Evolutionary conservation across 1,140 invertebrate species (phyloP), one percentile per base, ranked within the genome.

Genomic region (Heliconius nattereri): DNA sequence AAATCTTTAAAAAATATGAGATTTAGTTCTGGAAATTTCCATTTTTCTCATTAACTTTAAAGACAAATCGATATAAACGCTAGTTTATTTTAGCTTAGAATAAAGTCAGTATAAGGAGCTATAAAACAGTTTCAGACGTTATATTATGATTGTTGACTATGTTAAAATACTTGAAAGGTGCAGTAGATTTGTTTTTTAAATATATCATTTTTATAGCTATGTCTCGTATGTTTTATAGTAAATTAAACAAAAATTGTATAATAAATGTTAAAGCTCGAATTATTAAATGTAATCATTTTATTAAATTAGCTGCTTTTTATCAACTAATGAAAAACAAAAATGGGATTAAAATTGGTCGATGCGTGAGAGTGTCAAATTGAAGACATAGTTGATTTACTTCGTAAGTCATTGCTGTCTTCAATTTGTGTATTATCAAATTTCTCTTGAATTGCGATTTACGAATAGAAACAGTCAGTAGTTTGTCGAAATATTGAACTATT

Each of bases 41-140:
- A 66, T 66, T 66, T 26, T 66, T 66, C 60, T 66, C 23, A 26
- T 66, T 66, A 29, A 66, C 26, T 66, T 66, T 29, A n/a, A 29
- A 66, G 26, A 66, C 26, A 29, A 66, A 66, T 23, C 60, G n/a
- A 8, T 66, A 3, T 26, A 29, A 66, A 26, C 9, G 23, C 26
- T 66, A 29, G 23, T 66, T 66, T 66, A 26, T 66, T 66, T 66
- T 26, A 66, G 60, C 60, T 66, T 26, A 66, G 13, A 66, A 16
- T 26, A 66, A 66, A 66, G 13, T 57, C 54, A 29, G 57, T 13
- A n/a, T 29, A 66, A 26, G 26, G 11, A 66, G 2, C 2, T 66
- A 29, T 66, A 66, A 29, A 26, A 26, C 26, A 26, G 60, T 66
- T 66, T 29, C 5, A 26, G 2, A 66, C 23, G 54, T 60, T 23